These are phyloP conservation scores for Hydrocynus forskahlii DNA, from an alignment of 2,797 vertebrate genomes.

Conservation along the genomic window DNA sequence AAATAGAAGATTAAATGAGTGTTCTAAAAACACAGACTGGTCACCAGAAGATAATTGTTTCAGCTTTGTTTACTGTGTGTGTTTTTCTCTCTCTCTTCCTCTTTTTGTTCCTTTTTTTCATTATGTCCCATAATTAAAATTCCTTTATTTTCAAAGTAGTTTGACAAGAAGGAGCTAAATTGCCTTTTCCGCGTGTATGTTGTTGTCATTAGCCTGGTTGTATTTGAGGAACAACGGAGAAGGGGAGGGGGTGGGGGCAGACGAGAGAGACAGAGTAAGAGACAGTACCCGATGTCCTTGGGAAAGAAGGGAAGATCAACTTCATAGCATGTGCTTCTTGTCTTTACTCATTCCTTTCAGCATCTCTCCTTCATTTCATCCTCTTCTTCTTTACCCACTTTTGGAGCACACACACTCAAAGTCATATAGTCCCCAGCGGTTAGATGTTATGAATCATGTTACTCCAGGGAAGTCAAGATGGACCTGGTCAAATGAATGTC, in stretches of 20 bases:
- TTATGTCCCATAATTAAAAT: conserved; percentile 86
- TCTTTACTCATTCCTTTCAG: conserved; percentile 36
- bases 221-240: conserved; percentile 59
- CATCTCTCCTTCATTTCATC: conserved; percentile 42
- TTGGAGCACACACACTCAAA: conserved; percentile 35
- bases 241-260: conserved; percentile 59
- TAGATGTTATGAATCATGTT: conserved; percentile 14
- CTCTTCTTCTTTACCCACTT: conserved; percentile 13
- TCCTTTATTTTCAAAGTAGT: conserved; percentile 87
- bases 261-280: conserved; percentile 60
- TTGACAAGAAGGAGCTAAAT: conserved; percentile 82
- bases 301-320: conserved; percentile 76
- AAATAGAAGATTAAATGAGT: conserved; percentile 96
- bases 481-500: background rate
- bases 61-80: conserved; percentile 91
- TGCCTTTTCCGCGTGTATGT: conserved; percentile 83
- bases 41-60: conserved; percentile 96
- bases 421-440: conserved; percentile 44
- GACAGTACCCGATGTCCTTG: conserved; percentile 76
- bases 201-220: conserved; percentile 79
- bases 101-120: conserved; percentile 86
- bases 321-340: conserved; percentile 65
- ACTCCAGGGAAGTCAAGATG: background rate
- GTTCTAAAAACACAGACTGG: conserved; percentile 89
- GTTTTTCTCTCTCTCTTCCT: conserved; percentile 72